Evolutionary conservation across 2,797 vertebrate species (phyloP), one percentile per base, ranked within the genome.

Genomic region (Menidia menidia): DNA sequence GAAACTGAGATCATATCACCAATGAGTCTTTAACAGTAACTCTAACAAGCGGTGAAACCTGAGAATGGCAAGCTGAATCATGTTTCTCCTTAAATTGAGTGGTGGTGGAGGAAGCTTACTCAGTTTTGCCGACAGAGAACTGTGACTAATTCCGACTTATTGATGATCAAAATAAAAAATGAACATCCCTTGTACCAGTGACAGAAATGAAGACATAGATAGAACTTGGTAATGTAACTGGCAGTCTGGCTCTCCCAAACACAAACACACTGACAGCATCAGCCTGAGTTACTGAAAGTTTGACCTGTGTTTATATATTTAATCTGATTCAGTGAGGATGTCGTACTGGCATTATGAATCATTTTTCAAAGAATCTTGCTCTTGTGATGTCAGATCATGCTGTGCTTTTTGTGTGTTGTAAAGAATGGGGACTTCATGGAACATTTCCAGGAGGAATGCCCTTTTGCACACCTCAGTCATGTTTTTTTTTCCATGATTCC

Each of bases 1-100:
- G 35, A 76, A 80, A 75, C 16, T 60, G 43, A 61, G 73, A 67
- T 82, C 77, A 63, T 66, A 77, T 58, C 81, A 45, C 31, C 31
- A 69, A 5, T 62, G 64, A 82, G 64, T 65, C 75, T 75, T 57
- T 73, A 45, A 70, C 52, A 50, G 53, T 2, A 41, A 71, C 64
- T 6, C 15, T 47, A 25, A 69, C 71, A 64, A 80, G 60, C 70
- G 59, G 57, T 64, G 66, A 60, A 88, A 80, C 71, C 47, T 43
- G 51, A 85, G 54, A n/a, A 68, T 60, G 60, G 77, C 60, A 71
- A 72, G 48, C 58, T 64, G 30, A 39, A 58, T 74, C 39, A 11
- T 78, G 65, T 68, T 75, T 30, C 55, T 9, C 9, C 64, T 80
- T 71, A 58, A 80, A 55, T 65, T 42, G 35, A 39, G 41, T 6